Base-by-base conservation (phyloP, 1,140 invertebrate species). In the Ceratoteleas bidentatus region DNA sequence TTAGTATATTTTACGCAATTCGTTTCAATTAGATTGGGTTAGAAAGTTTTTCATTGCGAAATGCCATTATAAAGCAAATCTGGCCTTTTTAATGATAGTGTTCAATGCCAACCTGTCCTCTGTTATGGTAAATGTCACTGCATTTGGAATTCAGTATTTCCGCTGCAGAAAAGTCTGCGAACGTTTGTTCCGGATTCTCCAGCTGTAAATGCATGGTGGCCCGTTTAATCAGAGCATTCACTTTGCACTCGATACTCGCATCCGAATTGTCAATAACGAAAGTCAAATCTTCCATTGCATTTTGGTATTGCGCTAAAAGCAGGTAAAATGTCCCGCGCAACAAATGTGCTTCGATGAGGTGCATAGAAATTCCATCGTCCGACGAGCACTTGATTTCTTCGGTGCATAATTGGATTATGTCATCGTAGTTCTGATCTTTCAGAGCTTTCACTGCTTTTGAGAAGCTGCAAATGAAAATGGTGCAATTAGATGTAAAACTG, bases 171-270 rank as follows among this genome's bases (percentile, higher is more conserved):
- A 98, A 98, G 89, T 97, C 96, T 64, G 93, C 92, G 57, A 97
- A 91, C 81, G 95, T 96, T 78, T 94, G 93, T 9, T 95, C 94
- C 13, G 94, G 90, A 74, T 95, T 92, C 74, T 96, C 95, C 53
- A 94, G 89, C 88, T 98, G 96, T 85, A 98, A 95, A 81, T 95
- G 93, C 56, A 98, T 90, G 7, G 95, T 95, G 3, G 96, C 97
- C 79, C 96, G 92, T 89, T 98, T 99, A 43, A 99, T 96, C n/a
- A 98, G 90, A 8, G 97, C 96, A 93, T 98, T 98, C 0, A 96
- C 94, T 87, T 93, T 94, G 2, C 96, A 92, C 78, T 94, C 94
- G 0, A 91, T 88, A 80, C 93, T 90, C 15, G 93, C 91, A 83
- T 92, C 89, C 81, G 92, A 91, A 80, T 93, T 93, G 70, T 94